Evolutionary conservation across 2,113 vertebrate species (phyloP), one percentile per base, ranked within the genome.

Genomic region (Pollimyrus isidori): DNA sequence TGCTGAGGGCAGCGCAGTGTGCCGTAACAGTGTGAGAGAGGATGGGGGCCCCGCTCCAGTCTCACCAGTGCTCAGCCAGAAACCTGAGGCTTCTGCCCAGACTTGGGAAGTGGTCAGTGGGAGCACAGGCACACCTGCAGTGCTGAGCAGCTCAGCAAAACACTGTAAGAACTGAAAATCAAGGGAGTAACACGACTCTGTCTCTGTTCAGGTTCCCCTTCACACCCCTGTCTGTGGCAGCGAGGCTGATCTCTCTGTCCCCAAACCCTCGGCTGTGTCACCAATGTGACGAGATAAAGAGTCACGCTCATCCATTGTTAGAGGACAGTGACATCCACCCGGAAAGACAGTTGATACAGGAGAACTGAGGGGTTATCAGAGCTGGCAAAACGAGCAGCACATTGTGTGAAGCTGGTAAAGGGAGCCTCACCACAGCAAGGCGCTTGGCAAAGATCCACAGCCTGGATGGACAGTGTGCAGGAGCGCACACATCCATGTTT

Each of bases 401-500:
- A 21, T 2, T 21, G 53, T 19, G 53, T 21, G 53, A 56, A 21
- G 53, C 19, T 21, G 53, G 53, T 19, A 19, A 56, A 56, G 53
- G 53, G 1, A 21, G 19, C 53, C 19, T 56, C 53, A 21, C 19
- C 53, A 56, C 53, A 56, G 53, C 53, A 19, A 21, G 52, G 17
- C 17, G 15, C 52, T 53, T 19, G 52, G 19, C 17, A 53, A 6
- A 56, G 53, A 56, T 21, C 53, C 53, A 56, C 53, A 7, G 53
- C 53, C 53, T 21, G 5, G 19, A 56, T 56, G 53, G 53, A 56
- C 53, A 56, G 53, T 21, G 53, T 21, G 19, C 19, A 56, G 19
- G 53, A 56, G 53, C 53, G 21, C 17, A 0, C 19, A 56, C 5
- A 15, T 17, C 0, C 50, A 39, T 96, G 95, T 97, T 98, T 94